Evolutionary conservation across 2,113 vertebrate species (phyloP).

Genomic region (Heterotilapia buettikoferi): DNA sequence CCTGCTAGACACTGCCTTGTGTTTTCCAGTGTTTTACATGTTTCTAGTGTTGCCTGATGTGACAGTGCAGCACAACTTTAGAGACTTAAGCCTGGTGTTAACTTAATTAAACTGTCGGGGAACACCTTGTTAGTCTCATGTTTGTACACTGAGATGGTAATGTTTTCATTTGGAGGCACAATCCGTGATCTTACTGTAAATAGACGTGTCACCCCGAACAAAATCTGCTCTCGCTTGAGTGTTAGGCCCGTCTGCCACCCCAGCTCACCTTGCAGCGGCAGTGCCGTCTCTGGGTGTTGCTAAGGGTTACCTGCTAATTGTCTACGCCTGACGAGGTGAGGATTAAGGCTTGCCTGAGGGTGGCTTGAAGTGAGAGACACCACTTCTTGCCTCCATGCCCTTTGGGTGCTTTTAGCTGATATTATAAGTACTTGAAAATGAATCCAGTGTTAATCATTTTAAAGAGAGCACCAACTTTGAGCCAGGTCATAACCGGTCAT

Average conservation of each 20-base stretch:
- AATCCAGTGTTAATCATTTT: not conserved
- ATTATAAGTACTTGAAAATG: not conserved
- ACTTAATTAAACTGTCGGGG: constrained; percentile 66
- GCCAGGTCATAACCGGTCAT: not conserved
- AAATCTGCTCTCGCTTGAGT: not conserved
- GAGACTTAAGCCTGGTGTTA: constrained; percentile 34
- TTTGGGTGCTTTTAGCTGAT: not conserved
- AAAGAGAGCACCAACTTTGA: not conserved
- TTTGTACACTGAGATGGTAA: not conserved
- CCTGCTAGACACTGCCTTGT: not conserved
- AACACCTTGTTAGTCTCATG: constrained; percentile 52
- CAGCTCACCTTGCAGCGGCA: not conserved
- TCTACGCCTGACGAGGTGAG: not conserved
- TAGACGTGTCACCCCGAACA: not conserved
- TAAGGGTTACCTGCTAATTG: not conserved
- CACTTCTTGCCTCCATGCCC: not conserved
- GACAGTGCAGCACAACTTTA: not conserved
- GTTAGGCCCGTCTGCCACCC: not conserved
- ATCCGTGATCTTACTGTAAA: not conserved
- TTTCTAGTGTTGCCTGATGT: constrained; percentile 15
- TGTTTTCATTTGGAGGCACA: not conserved
- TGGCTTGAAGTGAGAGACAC: not conserved
- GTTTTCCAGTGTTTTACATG: constrained; percentile 10
- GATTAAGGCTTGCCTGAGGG: not conserved
- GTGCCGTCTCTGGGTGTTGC: not conserved